A percentile compares a stretch with the other conserved stretches of the same genome.
Evolutionary conservation across 1,140 invertebrate genomes (phyloP).

Genomic region (Archegozetes longisetosus): DNA sequence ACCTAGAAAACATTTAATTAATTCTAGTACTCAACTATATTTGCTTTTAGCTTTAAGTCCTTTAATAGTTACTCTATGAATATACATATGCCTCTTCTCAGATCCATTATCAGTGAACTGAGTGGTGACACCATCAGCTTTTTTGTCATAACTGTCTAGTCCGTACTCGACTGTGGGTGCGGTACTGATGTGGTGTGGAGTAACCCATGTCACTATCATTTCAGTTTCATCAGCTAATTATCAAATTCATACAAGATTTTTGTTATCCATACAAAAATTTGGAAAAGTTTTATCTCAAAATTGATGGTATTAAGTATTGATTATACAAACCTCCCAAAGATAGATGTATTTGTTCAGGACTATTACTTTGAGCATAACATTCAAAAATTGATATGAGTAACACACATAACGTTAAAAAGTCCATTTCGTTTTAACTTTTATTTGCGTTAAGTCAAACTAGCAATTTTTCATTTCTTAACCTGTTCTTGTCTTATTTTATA

Average conservation of each 20-base stretch:
- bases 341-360: neutral
- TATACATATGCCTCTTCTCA: conserved; percentile 34
- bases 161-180: conserved; percentile 63
- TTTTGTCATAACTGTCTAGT: neutral
- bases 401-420: too few relatives aligned
- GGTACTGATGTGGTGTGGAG: conserved; percentile 47
- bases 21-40: conserved; percentile 40
- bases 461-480: too few relatives aligned
- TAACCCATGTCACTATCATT: conserved; percentile 78
- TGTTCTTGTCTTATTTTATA: too few relatives aligned
- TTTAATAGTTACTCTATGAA: conserved; percentile 50
- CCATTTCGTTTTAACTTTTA: too few relatives aligned
- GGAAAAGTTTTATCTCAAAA: neutral
- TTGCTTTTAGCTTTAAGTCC: conserved; percentile 38
- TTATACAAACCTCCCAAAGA: neutral
- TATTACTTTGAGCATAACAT: too few relatives aligned
- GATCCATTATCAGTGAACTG: conserved; percentile 5
- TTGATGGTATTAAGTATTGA: neutral
- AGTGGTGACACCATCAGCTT: neutral
- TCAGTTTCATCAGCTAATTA: conserved; percentile 30
- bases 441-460: too few relatives aligned
- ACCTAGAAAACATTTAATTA: neutral
- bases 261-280: neutral
- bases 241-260: neutral
- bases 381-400: too few relatives aligned